These are phyloP conservation scores for Microplitis demolitor DNA, from an alignment of 1,140 invertebrate species.

Conservation along the genomic window DNA sequence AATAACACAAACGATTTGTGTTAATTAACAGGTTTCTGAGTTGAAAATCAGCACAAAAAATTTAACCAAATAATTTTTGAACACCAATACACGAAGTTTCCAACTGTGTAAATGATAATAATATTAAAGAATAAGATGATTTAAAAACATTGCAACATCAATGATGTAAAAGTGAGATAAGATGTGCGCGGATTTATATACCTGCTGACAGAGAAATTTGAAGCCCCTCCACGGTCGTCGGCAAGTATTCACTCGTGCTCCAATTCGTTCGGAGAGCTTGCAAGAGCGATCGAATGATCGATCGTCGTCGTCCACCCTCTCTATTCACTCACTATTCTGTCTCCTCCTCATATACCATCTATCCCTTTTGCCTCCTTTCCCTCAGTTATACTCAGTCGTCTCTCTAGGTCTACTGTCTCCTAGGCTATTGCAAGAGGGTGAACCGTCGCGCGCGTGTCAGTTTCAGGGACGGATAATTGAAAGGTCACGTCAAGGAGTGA, in stretches of 20 bases:
- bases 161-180: background rate
- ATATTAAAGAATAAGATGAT: background rate
- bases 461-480: slow-evolving; percentile 32
- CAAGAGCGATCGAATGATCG: slow-evolving; percentile 22
- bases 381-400: background rate
- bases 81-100: too few species aligned
- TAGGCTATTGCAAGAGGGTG: background rate
- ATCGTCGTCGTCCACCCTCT: slow-evolving; percentile 20
- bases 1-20: too few species aligned
- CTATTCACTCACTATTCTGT: too few species aligned
- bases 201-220: slow-evolving; percentile 25
- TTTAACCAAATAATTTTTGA: too few species aligned
- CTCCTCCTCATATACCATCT: background rate
- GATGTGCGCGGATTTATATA: slow-evolving; percentile 2
- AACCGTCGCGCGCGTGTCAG: slow-evolving; percentile 11
- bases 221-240: slow-evolving; percentile 8
- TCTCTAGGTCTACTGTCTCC: background rate
- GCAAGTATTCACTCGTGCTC: slow-evolving; percentile 30
- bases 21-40: too few species aligned
- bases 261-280: slow-evolving; percentile 28
- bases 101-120: too few species aligned
- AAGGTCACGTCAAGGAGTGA: slow-evolving; percentile 26
- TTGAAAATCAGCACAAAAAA: too few species aligned
- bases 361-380: too few species aligned
- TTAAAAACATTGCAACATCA: background rate